These are phyloP conservation scores for Parauchenoglanis punctatus DNA, from an alignment of 2,797 vertebrate genomes.

Conservation along the genomic window DNA sequence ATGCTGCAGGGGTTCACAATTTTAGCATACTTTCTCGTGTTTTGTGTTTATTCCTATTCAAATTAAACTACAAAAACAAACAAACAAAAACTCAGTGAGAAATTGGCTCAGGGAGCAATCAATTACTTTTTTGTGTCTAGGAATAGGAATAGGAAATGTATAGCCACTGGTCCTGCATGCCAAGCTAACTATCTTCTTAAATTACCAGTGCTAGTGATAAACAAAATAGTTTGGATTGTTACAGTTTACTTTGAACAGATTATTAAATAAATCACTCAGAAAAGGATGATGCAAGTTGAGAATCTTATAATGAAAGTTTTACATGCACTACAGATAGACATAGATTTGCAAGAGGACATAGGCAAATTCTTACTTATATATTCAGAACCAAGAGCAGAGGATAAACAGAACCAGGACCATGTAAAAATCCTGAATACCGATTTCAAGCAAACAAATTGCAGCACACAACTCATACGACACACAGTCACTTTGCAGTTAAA, in stretches of 20 bases:
- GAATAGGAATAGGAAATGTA: background rate
- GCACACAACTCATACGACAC: background rate
- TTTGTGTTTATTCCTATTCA: background rate
- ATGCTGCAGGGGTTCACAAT: background rate
- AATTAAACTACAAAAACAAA: background rate
- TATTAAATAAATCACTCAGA: background rate
- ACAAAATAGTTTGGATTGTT: background rate
- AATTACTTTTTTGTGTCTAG: too few species aligned
- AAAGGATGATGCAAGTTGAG: background rate
- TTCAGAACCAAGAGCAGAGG: background rate
- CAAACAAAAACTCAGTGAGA: background rate
- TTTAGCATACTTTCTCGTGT: background rate
- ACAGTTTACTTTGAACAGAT: background rate
- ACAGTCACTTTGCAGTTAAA: background rate
- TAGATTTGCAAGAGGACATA: background rate
- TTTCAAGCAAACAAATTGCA: background rate
- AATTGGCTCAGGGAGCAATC: background rate
- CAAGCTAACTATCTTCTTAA: background rate
- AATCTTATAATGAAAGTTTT: background rate
- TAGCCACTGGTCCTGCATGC: background rate
- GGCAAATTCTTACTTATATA: background rate
- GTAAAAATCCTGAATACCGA: background rate
- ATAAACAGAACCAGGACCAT: background rate
- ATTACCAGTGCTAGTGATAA: background rate
- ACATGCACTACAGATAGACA: background rate